Percentiles rank a stretch among this genome's conserved stretches.
Conservation (phyloP, 2,797 vertebrate species). For the Alosa sapidissima region DNA sequence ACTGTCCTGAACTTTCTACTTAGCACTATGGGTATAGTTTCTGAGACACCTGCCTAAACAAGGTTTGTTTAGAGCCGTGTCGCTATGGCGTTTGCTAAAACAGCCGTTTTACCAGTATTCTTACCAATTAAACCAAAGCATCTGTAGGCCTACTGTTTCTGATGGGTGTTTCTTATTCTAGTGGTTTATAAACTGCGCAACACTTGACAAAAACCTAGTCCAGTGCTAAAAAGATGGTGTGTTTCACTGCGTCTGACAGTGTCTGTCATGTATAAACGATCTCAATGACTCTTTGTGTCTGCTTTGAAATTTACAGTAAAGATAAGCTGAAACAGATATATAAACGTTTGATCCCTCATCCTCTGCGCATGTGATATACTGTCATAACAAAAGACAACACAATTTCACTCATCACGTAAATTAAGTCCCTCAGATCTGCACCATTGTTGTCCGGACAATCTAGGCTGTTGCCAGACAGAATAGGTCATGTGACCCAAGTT, state of each 20-base stretch:
- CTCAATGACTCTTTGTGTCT: not conserved
- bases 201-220: not conserved
- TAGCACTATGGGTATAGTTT: not conserved
- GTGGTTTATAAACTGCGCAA: not conserved
- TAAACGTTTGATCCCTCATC: not conserved
- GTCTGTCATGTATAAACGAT: not conserved
- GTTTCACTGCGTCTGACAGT: not conserved
- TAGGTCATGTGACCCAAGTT: constrained; percentile 36
- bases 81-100: not conserved
- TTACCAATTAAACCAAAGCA: not conserved
- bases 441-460: constrained; percentile 23
- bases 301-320: constrained; percentile 8
- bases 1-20: no score
- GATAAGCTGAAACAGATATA: not conserved
- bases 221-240: not conserved
- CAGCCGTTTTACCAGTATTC: not conserved
- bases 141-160: not conserved
- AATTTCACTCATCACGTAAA: not conserved
- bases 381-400: not conserved
- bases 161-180: not conserved
- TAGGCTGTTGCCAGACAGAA: constrained; percentile 34
- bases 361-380: not conserved
- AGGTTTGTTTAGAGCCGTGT: not conserved
- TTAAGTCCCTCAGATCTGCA: not conserved
- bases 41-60: not conserved